Evolutionary conservation across 2,113 vertebrate species (phyloP), one percentile per base, ranked within the genome.

Genomic region (Alligator mississippiensis): DNA sequence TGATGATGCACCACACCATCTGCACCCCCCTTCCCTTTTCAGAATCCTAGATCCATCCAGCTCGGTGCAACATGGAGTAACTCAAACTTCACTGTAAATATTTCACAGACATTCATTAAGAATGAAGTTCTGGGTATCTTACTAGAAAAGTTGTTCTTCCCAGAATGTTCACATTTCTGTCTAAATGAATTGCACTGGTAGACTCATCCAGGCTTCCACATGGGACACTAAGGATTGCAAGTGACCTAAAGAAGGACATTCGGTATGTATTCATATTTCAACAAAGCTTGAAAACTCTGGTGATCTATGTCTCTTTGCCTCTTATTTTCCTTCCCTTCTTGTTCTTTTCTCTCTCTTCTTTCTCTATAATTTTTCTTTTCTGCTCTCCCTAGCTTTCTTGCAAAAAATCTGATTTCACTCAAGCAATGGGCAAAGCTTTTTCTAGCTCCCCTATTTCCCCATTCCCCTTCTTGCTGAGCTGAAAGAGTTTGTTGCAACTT

Each of bases 111-210:
- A 2, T 25, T 19, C 77, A 30, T 77, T 66, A 62, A 72, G 81
- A 74, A 47, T 4, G 58, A 30, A 60, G 4, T 11, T 21, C 58
- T 77, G 19, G 7, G 4, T 21, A 30, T 57, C 54, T 74, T 14
- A 78, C 70, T 28, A 15, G 12, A 59, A 34, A 82, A n/a, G 5
- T 80, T 80, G 68, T 83, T 59, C 22, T 24, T 80, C 30, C 28
- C 59, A n/a, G 82, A 75, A 12, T 78, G 74, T 47, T 82, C 78
- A n/a, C 19, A 7, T 16, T 91, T 86, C 17, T 5, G 34, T 8
- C 55, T 12, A 68, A 68, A 47, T 0, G 19, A 24, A 30, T 19
- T 9, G 4, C 5, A 10, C 77, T 57, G 0, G 0, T 17, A 58
- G 58, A 5, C 5, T 12, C 68, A 47, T 75, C 76, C 61, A 4